Evolutionary conservation across 2,797 vertebrate genomes (phyloP), one percentile per base, ranked within the genome.

Genomic region (Eidolon dupreanum): DNA sequence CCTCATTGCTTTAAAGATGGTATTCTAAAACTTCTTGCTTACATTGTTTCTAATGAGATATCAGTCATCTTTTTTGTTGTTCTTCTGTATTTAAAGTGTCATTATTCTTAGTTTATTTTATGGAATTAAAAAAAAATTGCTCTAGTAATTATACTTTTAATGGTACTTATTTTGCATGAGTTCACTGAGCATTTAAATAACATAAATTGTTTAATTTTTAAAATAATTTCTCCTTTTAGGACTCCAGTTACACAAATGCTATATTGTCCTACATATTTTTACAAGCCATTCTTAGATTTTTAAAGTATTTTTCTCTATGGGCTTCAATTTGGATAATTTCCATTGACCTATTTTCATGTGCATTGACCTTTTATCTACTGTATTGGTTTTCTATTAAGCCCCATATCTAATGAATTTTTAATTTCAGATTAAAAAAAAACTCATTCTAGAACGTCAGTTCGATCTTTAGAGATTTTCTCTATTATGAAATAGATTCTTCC

Each of bases 131-230:
- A 49, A 49, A 49, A 38, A 46, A 46, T 19, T 86, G 24, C 5
- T 57, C 26, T 46, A 71, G 7, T 70, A 89, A 65, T 70, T 96
- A 17, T 6, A 89, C 4, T 90, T 93, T 82, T 68, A 92, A 51
- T 71, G 78, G 61, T 33, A 33, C 13, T 68, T 75, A 31, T 65
- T 31, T 85, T 65, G 19, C 11, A 31, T 77, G 49, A 24, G 11
- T 92, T 87, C n/a, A 36, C 5, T 89, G 61, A 85, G 8, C 7
- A 78, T 81, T 85, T 36, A 95, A 88, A 71, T 94, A 88, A 81
- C 20, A n/a, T 86, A 6, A 43, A 13, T 63, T 41, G 2, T 53
- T 91, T 61, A 63, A 3, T 36, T 82, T 84, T 78, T 55, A 26
- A 96, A 86, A 87, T 38, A 20, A 63, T 57, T 85, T 63, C 5